Base-by-base conservation (phyloP, 2,797 vertebrate species). In the Tangara arthus region DNA sequence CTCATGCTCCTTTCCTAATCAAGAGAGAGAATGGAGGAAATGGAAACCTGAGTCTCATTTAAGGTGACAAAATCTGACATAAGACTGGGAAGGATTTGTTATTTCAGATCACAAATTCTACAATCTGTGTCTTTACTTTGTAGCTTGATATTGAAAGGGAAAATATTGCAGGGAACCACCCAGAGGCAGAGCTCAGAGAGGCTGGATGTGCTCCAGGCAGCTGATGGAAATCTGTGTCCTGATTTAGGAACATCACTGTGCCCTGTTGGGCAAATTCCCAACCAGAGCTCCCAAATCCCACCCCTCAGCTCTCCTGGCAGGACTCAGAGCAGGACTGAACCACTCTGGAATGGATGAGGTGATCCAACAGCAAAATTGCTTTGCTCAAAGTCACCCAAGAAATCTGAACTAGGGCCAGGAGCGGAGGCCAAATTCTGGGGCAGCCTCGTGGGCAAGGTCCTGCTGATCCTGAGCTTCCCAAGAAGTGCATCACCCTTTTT, bases 191-290 rank as follows among this genome's bases (percentile, higher is more conserved):
- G 50, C 35, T 22, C 21, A 15, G 30, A 9, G 63, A 15, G 60
- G 27, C 76, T 82, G 76, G 68, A 4, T 9, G 41, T 0, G 3
- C 12, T 30, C 41, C 86, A 84, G 55, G 0, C 34, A 41, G 16
- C 2, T 30, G n/a, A 1, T 4, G 19, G 0, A 4, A 70, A 41
- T 5, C 28, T 39, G 21, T 5, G 28, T 19, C 42, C 28, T 12
- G n/a, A 1, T 14, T 30, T 4, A 2, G 61, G 57, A 73, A 4
- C 30, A 13, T 3, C 65, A 2, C 17, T 2, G 60, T 24, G 35
- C 30, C 56, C 70, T 5, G 10, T 3, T 6, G 49, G 9, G 1
- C 4, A 44, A 32, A 19, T 11, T 5, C 30, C 64, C 39, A 37
- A 11, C 37, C 37, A 37, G 37, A 37, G 37, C 37, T 6, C 57